These are phyloP conservation scores for Oasisia sp. DNA, from an alignment of 2,888 invertebrate genomes.

Conservation along the genomic window DNA sequence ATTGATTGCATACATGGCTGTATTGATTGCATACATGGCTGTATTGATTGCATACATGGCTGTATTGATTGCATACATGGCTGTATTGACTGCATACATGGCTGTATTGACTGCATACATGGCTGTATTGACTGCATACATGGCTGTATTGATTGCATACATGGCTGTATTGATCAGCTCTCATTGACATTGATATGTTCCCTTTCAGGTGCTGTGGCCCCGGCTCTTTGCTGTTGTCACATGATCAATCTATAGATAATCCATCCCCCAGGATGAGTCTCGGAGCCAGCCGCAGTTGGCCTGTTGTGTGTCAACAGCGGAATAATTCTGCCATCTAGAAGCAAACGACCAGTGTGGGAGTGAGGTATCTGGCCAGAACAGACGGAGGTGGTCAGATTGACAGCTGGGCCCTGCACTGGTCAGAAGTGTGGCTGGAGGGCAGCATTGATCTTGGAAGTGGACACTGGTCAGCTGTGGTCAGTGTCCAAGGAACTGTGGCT, in stretches of 20 bases:
- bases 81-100: too few species aligned
- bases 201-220: background rate
- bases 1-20: too few species aligned
- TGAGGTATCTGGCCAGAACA: background rate
- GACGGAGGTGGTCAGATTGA: background rate
- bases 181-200: background rate
- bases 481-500: background rate
- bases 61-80: background rate
- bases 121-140: background rate
- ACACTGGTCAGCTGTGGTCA: background rate
- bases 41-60: too few species aligned
- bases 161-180: background rate
- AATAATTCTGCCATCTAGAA: background rate
- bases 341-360: background rate
- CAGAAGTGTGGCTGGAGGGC: background rate
- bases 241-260: background rate
- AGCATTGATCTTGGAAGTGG: background rate
- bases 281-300: background rate
- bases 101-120: background rate
- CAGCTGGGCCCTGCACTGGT: background rate
- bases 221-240: background rate
- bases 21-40: background rate
- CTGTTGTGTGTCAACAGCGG: background rate
- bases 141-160: background rate
- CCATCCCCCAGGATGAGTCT: background rate